phyloP scores from a whole-genome alignment of 2,113 vertebrate species.

The Bungarus multicinctus region DNA sequence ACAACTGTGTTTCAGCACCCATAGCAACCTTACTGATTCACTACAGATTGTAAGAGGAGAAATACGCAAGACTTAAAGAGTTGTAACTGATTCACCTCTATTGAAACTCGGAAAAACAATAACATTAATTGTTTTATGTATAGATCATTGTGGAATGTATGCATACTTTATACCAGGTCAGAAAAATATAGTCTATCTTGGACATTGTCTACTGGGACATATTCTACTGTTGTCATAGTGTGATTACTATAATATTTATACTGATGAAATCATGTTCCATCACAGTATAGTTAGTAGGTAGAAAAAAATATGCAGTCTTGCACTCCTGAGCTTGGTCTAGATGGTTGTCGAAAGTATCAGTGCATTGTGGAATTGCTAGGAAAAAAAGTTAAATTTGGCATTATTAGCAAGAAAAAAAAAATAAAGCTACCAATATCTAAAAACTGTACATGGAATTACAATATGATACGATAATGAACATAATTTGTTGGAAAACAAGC shows the following conservation, averaged over 20 bases:
- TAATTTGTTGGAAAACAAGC: background rate
- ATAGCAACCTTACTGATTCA: background rate
- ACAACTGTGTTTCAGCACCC: background rate
- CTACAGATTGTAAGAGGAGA: background rate
- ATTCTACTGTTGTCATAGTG: background rate
- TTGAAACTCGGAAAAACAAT: background rate
- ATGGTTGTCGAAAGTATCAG: background rate
- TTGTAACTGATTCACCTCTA: background rate
- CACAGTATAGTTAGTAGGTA: background rate
- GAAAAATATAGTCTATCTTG: background rate
- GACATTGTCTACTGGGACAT: background rate
- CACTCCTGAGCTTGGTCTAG: background rate
- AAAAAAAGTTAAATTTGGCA: background rate
- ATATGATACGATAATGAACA: background rate
- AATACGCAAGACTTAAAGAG: background rate
- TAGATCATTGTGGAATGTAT: background rate
- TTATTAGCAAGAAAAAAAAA: background rate
- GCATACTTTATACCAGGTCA: background rate
- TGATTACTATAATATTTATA: background rate
- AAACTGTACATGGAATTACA: background rate
- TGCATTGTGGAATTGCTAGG: background rate
- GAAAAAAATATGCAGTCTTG: background rate
- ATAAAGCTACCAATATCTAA: background rate
- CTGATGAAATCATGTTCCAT: background rate
- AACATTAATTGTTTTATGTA: background rate